A percentile compares a stretch with the other conserved stretches of the same genome.
Evolutionary conservation across 2,888 invertebrate genomes (phyloP).

Genomic region (Ophion ellenae): DNA sequence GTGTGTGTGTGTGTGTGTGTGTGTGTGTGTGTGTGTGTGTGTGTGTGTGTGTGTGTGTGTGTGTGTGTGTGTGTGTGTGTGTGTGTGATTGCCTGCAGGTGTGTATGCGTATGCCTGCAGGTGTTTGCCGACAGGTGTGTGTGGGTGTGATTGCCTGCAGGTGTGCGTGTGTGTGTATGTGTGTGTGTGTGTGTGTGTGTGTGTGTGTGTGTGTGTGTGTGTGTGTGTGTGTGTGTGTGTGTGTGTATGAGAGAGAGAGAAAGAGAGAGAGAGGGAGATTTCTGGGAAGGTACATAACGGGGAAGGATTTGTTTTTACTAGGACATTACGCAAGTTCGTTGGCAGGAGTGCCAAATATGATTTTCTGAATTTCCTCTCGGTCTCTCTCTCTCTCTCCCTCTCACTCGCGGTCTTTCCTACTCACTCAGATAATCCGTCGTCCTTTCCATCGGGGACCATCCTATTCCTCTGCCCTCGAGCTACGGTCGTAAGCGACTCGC

Average conservation of each 20-base stretch:
- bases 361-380: constrained; percentile 45
- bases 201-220: no score
- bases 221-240: no score
- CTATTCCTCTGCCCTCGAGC: background rate
- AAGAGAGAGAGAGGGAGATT: constrained; percentile 43
- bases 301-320: constrained; percentile 65
- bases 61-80: no score
- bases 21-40: no score
- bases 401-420: constrained; percentile 9
- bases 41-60: no score
- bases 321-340: constrained; percentile 68
- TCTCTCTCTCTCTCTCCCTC: constrained; percentile 33
- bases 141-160: no score
- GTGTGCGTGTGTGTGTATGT: no score
- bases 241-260: constrained; percentile 31
- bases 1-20: no score
- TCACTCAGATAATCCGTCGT: constrained; percentile 33
- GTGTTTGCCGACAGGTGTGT: no score
- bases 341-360: constrained; percentile 69
- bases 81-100: no score
- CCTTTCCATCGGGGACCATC: constrained; percentile 46
- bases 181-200: no score
- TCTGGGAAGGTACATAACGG: constrained; percentile 54
- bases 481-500: constrained; percentile 47
- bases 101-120: no score